Percentiles rank a stretch among this genome's conserved stretches.
Conservation (phyloP, 2,888 invertebrate genomes). For the Germaria angustata region DNA sequence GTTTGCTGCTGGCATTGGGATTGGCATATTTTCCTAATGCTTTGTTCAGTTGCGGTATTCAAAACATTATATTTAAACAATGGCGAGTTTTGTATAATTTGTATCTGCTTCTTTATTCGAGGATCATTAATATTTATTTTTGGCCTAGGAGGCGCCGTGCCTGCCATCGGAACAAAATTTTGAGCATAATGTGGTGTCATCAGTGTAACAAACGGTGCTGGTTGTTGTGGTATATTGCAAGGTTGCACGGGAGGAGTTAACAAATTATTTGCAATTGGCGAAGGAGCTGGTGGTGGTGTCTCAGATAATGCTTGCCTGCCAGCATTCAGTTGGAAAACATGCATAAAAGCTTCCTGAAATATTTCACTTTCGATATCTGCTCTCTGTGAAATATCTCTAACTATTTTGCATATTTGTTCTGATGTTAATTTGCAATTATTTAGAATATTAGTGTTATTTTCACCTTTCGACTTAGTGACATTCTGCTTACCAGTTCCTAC, state of each 20-base stretch:
- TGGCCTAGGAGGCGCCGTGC: not conserved
- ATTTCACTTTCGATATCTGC: slow-evolving; percentile 13
- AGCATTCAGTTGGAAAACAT: not conserved
- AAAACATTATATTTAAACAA: not conserved
- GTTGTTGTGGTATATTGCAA: not conserved
- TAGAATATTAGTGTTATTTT: not conserved
- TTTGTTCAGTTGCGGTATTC: not conserved
- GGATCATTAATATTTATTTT: slow-evolving; percentile 66
- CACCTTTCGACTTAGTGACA: not conserved
- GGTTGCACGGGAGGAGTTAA: not conserved
- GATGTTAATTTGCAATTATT: not conserved
- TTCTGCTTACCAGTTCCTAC: slow-evolving; percentile 1
- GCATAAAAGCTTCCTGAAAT: not conserved
- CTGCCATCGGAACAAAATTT: not conserved
- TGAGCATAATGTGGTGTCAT: not conserved
- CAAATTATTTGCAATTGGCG: not conserved
- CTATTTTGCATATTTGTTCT: slow-evolving; percentile 19
- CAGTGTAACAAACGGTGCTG: not conserved
- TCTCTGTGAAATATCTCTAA: slow-evolving; percentile 14
- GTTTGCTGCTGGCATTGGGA: not conserved
- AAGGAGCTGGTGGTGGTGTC: slow-evolving; percentile 9
- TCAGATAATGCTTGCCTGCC: not conserved
- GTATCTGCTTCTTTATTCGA: slow-evolving; percentile 59
- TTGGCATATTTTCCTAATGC: slow-evolving; percentile 23
- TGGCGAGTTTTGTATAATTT: slow-evolving; percentile 50